phyloP scores from a whole-genome alignment of 2,113 vertebrate species.

The Bubo scandiacus region DNA sequence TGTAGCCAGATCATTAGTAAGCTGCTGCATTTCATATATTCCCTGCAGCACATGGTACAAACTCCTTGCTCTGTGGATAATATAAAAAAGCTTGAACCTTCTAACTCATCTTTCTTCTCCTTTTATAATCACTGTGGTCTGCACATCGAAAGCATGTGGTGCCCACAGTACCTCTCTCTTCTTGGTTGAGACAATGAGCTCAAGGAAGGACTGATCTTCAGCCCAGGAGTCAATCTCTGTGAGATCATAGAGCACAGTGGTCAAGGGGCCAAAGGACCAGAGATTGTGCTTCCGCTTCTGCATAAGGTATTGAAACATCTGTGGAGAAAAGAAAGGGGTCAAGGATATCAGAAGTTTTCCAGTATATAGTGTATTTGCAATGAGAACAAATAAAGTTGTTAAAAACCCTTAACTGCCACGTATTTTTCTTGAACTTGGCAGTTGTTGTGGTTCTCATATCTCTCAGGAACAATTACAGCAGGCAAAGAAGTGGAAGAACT shows the following conservation, averaged over 20 bases:
- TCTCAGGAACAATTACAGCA: not conserved
- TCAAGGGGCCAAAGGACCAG: constrained; percentile 87
- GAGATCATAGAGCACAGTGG: constrained; percentile 89
- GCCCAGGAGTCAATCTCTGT: constrained; percentile 94
- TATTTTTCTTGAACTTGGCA: not conserved
- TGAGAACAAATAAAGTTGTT: not conserved
- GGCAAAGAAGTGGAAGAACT: not conserved
- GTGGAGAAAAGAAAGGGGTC: not conserved
- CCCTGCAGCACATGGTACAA: not conserved
- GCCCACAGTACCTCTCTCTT: constrained; percentile 80
- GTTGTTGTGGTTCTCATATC: not conserved
- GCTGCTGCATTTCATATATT: not conserved
- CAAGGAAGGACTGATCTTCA: constrained; percentile 88
- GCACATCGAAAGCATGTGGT: not conserved
- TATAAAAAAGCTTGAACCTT: not conserved
- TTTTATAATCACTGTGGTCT: not conserved
- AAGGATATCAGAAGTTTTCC: not conserved
- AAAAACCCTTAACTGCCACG: not conserved
- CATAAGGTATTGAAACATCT: constrained; percentile 94
- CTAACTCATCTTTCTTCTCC: not conserved
- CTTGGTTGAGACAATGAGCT: constrained; percentile 89
- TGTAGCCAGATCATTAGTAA: not conserved
- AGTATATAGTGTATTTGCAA: not conserved
- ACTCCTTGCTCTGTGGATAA: not conserved
- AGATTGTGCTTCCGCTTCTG: constrained; percentile 85